phyloP scores from a whole-genome alignment of 1,140 invertebrate species.

The Drosophila nigromelanica region DNA sequence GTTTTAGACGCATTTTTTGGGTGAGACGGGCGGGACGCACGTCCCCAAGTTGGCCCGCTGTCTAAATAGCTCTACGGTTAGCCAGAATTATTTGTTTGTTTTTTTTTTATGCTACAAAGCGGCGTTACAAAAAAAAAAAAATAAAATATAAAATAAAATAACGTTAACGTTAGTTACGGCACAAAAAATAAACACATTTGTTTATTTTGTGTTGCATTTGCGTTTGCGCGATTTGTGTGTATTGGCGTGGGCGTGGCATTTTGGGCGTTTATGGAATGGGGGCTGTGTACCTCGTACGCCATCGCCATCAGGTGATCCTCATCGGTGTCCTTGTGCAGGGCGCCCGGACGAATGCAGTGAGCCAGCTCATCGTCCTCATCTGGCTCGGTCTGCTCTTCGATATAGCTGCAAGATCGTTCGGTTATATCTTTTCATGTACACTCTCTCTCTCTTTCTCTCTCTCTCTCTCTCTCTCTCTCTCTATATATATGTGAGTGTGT shows the following conservation, averaged over 20 bases:
- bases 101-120: slow-evolving; percentile 3
- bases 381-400: slow-evolving; percentile 70
- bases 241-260: slow-evolving; percentile 3
- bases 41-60: background rate
- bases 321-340: slow-evolving; percentile 71
- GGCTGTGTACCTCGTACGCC: slow-evolving; percentile 69
- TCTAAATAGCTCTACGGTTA: slow-evolving; percentile 30
- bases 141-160: slow-evolving; percentile 1
- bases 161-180: slow-evolving; percentile 43
- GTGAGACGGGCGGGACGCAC: background rate
- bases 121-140: background rate
- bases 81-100: slow-evolving; percentile 1
- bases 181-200: background rate
- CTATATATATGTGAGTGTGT: slow-evolving; percentile 1
- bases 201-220: background rate
- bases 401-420: slow-evolving; percentile 73
- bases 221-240: slow-evolving; percentile 16
- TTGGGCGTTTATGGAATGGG: slow-evolving; percentile 16
- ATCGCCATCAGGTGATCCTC: slow-evolving; percentile 74
- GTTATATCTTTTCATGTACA: slow-evolving; percentile 19
- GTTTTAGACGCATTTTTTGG: slow-evolving; percentile 38
- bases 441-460: slow-evolving; percentile 10
- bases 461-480: slow-evolving; percentile 14
- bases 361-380: slow-evolving; percentile 75
- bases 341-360: slow-evolving; percentile 78